Base-by-base conservation (phyloP, 1,140 invertebrate species). In the Potamilus streckersoni region DNA sequence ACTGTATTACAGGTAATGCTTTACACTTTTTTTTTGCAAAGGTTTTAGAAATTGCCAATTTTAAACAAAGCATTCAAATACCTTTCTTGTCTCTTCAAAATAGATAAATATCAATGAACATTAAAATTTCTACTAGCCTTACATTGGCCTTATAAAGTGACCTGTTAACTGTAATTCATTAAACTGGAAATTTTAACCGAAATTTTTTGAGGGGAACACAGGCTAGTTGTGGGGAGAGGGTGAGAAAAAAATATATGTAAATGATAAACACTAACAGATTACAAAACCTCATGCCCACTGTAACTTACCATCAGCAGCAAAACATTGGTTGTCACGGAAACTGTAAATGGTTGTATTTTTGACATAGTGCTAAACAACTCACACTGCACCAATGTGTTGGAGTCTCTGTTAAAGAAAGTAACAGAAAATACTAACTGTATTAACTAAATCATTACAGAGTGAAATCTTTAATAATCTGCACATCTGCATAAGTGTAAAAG, bases 281-380 rank as follows among this genome's bases (percentile, higher is more conserved):
- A 8, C 11, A 49, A 49, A 6, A 49, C 11, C 6, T 49, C 38
- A 49, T 49, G 38, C 11, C 38, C 4, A 49, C 6, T 49, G 38
- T 49, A 57, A 84, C 80, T 86, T 83, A 90, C 90, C 82, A 98
- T 94, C 11, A 98, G 90, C 58, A 98, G 90, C 72, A 95, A 93
- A 19, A 95, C 95, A 87, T 96, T 97, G 6, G 96, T 95, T 69
- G 94, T 94, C 71, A 97, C 93, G n/a, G 95, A 94, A 2, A 98
- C 93, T 38, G 95, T 90, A 88, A 98, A 98, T 61, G 96, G 96
- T 88, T 98, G 96, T 69, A 97, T 94, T 91, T 97, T 96, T 2
- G 95, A 95, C 78, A 96, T 90, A 63, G 93, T 94, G 71, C 94
- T 94, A 87, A 97, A 98, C 71, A 95, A 94, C 17, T 95, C 94